These are phyloP conservation scores for Crotophaga sulcirostris DNA, from an alignment of 2,113 vertebrate genomes.

Conservation along the genomic window DNA sequence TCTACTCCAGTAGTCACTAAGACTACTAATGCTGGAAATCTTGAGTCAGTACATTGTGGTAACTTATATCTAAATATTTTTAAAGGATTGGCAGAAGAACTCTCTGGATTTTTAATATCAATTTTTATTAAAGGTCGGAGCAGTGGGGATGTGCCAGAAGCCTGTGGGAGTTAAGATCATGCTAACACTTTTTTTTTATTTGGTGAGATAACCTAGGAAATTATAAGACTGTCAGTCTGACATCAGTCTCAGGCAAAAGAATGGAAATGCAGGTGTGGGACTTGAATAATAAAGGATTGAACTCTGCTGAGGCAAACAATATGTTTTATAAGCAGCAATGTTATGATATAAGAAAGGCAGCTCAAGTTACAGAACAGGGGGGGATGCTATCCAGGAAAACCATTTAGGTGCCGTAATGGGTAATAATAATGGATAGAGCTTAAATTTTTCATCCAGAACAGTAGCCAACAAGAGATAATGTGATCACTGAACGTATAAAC, in stretches of 20 bases:
- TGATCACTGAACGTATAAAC: not conserved
- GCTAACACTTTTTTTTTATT: not conserved
- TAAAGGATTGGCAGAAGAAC: not conserved
- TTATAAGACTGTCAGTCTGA: constrained; percentile 19
- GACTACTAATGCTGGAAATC: not conserved
- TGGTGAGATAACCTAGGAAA: not conserved
- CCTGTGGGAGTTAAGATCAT: not conserved
- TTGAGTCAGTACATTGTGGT: not conserved
- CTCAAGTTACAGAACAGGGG: not conserved
- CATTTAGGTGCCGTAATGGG: not conserved
- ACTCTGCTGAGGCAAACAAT: not conserved
- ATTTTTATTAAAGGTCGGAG: not conserved
- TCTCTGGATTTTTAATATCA: not conserved
- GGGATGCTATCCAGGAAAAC: not conserved
- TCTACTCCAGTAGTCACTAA: not conserved
- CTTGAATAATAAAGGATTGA: not conserved
- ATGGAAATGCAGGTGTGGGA: constrained; percentile 1
- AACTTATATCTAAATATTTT: not conserved
- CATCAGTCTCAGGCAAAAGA: not conserved
- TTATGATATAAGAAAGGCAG: not conserved
- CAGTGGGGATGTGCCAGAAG: not conserved
- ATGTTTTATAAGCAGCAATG: not conserved
- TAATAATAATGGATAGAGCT: not conserved
- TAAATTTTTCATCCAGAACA: not conserved
- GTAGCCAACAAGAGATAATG: not conserved